Evolutionary conservation across 2,113 vertebrate genomes (phyloP).

Genomic region (Cryptotis parvus): DNA sequence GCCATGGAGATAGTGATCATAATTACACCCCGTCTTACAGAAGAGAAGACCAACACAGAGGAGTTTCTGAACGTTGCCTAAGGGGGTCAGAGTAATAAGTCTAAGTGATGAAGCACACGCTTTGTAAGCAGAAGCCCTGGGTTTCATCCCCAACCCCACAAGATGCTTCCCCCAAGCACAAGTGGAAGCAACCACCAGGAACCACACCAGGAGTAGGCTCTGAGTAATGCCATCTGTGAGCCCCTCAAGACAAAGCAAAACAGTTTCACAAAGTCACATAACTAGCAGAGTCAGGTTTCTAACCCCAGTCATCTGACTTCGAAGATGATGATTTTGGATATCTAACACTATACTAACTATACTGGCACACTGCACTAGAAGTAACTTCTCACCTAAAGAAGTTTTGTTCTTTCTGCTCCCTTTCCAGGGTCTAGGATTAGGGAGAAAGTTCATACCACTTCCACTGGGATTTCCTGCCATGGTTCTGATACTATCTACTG

Average conservation of each 20-base stretch:
- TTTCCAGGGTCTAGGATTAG: neutral
- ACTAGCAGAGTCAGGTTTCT: neutral
- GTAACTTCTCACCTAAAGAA: neutral
- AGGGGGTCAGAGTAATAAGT: no score
- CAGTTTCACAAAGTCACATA: neutral
- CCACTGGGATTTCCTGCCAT: accelerated
- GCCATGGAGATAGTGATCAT: neutral
- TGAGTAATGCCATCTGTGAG: no score
- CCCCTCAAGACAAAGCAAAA: no score
- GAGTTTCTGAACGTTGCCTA: no score
- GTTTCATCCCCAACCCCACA: no score
- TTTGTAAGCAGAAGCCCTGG: no score
- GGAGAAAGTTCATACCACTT: neutral
- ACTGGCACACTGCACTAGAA: accelerated
- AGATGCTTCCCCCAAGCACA: no score
- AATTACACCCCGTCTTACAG: neutral
- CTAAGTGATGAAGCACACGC: no score
- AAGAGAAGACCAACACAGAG: neutral
- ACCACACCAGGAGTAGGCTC: no score
- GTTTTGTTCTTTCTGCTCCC: neutral
- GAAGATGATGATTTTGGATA: neutral
- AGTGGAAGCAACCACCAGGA: neutral
- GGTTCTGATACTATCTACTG: neutral
- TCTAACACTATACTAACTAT: no score
- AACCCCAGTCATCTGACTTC: neutral